Evolutionary conservation across 2,888 invertebrate genomes (phyloP).

Genomic region (Pollenia labialis): DNA sequence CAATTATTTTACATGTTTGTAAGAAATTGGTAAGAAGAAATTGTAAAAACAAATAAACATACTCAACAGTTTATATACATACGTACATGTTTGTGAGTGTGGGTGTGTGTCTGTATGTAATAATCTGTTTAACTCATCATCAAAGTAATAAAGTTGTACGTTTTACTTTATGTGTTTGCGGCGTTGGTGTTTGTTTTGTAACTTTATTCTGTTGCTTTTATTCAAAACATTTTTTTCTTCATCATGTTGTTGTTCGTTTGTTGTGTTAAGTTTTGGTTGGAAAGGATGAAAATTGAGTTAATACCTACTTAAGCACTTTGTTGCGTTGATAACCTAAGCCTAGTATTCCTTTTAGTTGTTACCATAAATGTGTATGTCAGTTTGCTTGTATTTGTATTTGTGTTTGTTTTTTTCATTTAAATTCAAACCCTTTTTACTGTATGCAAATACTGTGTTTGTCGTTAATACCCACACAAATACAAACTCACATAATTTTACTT

Average conservation of each 20-base stretch:
- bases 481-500: background rate
- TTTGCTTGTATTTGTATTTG: background rate
- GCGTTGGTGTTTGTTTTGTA: slow-evolving; percentile 1
- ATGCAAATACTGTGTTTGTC: slow-evolving; percentile 4
- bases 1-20: slow-evolving; percentile 47
- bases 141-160: slow-evolving; percentile 44
- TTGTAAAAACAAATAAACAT: background rate
- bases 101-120: background rate
- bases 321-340: slow-evolving; percentile 68
- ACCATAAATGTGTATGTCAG: background rate
- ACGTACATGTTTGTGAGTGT: background rate
- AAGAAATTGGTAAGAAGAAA: slow-evolving; percentile 8
- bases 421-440: slow-evolving; percentile 29
- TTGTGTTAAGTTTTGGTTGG: slow-evolving; percentile 47
- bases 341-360: slow-evolving; percentile 54
- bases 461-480: slow-evolving; percentile 18
- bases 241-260: slow-evolving; percentile 24
- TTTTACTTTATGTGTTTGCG: slow-evolving; percentile 17
- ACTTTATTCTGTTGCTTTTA: slow-evolving; percentile 32
- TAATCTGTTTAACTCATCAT: slow-evolving; percentile 51
- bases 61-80: background rate
- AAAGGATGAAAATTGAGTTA: slow-evolving; percentile 70
- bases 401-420: slow-evolving; percentile 11
- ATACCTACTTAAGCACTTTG: slow-evolving; percentile 72
- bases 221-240: background rate